Conservation (phyloP, 2,888 invertebrate genomes). For the Hypselothyrea guttata region DNA sequence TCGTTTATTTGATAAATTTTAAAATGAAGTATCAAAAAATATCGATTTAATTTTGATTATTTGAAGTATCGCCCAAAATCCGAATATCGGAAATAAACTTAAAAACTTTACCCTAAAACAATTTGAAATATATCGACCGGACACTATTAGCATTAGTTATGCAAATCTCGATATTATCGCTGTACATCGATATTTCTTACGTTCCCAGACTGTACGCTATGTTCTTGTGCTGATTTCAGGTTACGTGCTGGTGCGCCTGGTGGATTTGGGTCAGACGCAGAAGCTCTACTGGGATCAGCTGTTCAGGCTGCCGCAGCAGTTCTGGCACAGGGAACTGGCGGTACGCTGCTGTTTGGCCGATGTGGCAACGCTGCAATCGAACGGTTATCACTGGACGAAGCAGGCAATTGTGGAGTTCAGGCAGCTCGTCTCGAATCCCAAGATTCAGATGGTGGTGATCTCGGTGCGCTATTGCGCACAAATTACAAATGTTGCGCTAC, state of each 20-base stretch:
- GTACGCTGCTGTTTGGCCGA: slow-evolving; percentile 80
- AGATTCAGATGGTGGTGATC: slow-evolving; percentile 81
- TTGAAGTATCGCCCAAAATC: too few relatives aligned
- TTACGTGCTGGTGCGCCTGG: slow-evolving; percentile 68
- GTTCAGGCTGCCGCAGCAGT: slow-evolving; percentile 82
- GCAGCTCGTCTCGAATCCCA: slow-evolving; percentile 75
- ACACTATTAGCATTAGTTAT: too few relatives aligned
- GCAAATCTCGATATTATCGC: too few relatives aligned
- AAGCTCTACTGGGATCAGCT: slow-evolving; percentile 83
- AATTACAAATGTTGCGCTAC: slow-evolving; percentile 80
- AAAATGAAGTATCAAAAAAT: too few relatives aligned
- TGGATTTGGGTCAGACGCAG: slow-evolving; percentile 86
- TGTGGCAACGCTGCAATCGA: slow-evolving; percentile 81
- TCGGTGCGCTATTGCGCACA: slow-evolving; percentile 42
- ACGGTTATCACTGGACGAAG: slow-evolving; percentile 80
- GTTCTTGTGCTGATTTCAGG: slow-evolving; percentile 39
- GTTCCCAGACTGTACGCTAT: too few relatives aligned
- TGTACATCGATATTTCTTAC: too few relatives aligned
- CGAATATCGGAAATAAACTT: too few relatives aligned
- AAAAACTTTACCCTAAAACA: too few relatives aligned
- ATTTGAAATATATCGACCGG: too few relatives aligned
- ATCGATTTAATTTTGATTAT: too few relatives aligned
- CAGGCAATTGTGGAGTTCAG: slow-evolving; percentile 80
- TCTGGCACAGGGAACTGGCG: slow-evolving; percentile 60
- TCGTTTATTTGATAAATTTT: too few relatives aligned